Conservation (phyloP, 2,888 invertebrate genomes). For the Xylota sylvarum region DNA sequence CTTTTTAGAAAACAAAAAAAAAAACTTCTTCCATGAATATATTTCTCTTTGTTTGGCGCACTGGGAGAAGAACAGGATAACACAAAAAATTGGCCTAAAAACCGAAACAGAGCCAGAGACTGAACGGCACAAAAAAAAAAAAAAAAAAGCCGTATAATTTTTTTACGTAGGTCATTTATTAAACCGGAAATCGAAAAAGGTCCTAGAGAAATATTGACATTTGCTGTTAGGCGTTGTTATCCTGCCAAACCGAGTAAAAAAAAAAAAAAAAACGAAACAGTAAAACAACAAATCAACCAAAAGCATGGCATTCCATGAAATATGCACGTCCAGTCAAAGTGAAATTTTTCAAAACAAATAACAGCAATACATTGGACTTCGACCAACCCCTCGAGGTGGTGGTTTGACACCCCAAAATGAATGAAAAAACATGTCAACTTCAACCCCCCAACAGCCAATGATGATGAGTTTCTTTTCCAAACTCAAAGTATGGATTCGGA, state of each 20-base stretch:
- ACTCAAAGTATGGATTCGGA: neutral
- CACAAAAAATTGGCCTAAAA: conserved; percentile 20
- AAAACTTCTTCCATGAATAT: conserved; percentile 24
- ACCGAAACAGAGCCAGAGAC: neutral
- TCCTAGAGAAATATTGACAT: conserved; percentile 56
- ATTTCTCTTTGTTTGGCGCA: conserved; percentile 5
- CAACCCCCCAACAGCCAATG: conserved; percentile 33
- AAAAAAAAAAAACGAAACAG: neutral
- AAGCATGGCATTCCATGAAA: conserved; percentile 42
- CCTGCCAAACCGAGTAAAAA: conserved; percentile 19
- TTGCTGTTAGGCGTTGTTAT: conserved; percentile 64
- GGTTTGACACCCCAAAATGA: neutral
- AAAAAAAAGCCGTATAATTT: conserved; percentile 43
- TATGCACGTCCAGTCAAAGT: conserved; percentile 32
- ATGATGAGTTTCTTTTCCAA: conserved; percentile 49
- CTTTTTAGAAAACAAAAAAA: conserved; percentile 12
- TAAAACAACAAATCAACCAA: conserved; percentile 16
- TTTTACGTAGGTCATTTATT: conserved; percentile 64
- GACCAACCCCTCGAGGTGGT: neutral
- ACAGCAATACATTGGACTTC: conserved; percentile 16
- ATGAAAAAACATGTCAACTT: conserved; percentile 47
- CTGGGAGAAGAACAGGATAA: neutral
- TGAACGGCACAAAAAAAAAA: conserved; percentile 22
- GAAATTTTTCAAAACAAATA: conserved; percentile 52
- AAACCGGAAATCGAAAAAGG: conserved; percentile 45